phyloP scores from a whole-genome alignment of 1,140 invertebrate genomes.

The Lutraria rhynchaena region DNA sequence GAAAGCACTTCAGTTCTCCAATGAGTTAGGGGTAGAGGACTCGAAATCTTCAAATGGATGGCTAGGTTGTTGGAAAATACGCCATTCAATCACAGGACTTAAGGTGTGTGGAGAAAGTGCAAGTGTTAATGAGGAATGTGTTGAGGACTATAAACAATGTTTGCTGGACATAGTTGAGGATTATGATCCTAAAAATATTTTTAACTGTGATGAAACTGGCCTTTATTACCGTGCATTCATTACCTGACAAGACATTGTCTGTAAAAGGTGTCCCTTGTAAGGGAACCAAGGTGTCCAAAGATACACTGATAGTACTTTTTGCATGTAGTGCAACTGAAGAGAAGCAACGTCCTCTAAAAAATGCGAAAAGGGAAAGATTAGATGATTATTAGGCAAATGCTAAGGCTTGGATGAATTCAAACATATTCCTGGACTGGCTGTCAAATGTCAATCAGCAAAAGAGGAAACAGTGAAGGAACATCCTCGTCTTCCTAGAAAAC shows the following conservation, averaged over 20 bases:
- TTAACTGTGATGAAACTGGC: constrained; percentile 69
- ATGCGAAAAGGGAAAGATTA: constrained; percentile 50
- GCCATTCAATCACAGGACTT: constrained; percentile 59
- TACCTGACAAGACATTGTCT: constrained; percentile 65
- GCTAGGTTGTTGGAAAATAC: constrained; percentile 71
- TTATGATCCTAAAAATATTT: constrained; percentile 47
- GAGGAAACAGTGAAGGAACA: constrained; percentile 48
- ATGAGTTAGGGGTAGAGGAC: constrained; percentile 67
- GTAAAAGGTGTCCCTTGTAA: constrained; percentile 49
- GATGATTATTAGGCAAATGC: constrained; percentile 50
- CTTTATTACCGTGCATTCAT: constrained; percentile 61
- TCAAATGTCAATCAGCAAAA: constrained; percentile 62
- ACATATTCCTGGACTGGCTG: constrained; percentile 74
- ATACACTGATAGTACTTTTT: constrained; percentile 65
- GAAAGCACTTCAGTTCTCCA: constrained; percentile 47
- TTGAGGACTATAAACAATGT: constrained; percentile 12
- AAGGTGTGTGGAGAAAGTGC: constrained; percentile 57
- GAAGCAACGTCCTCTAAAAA: constrained; percentile 68
- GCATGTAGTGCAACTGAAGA: constrained; percentile 58
- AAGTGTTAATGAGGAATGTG: constrained; percentile 30
- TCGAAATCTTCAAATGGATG: constrained; percentile 79
- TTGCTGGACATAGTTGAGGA: constrained; percentile 36
- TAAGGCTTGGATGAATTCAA: constrained; percentile 67
- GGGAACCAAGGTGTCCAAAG: constrained; percentile 63
- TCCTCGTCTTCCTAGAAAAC: constrained; percentile 70